A percentile compares a stretch with the other conserved stretches of the same genome.
Evolutionary conservation across 2,888 invertebrate genomes (phyloP).

Genomic region (Pocota personata): DNA sequence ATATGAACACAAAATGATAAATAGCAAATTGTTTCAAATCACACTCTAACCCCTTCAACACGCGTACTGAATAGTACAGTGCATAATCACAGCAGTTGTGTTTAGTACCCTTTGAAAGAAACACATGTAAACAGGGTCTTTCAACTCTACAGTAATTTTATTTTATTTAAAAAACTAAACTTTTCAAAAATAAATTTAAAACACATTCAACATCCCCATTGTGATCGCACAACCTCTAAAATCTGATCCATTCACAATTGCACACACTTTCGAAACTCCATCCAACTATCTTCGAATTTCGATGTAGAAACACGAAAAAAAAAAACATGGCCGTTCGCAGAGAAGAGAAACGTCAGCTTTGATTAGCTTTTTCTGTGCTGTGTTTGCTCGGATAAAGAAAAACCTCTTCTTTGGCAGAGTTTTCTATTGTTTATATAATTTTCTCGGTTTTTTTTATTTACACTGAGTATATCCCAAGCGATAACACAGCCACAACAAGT

Average conservation of each 20-base stretch:
- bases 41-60: too few species aligned
- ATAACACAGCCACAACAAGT: slow-evolving; percentile 11
- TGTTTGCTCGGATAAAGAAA: slow-evolving; percentile 60
- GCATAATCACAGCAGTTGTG: too few species aligned
- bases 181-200: not conserved
- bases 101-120: too few species aligned
- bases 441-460: slow-evolving; percentile 49
- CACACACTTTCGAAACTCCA: slow-evolving; percentile 31
- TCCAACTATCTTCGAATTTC: slow-evolving; percentile 54
- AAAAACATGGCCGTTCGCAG: slow-evolving; percentile 63
- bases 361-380: slow-evolving; percentile 65
- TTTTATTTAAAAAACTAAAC: too few species aligned
- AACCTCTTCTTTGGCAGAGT: slow-evolving; percentile 43
- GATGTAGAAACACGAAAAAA: slow-evolving; percentile 29
- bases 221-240: not conserved
- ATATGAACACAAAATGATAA: too few species aligned
- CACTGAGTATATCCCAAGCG: slow-evolving; percentile 9
- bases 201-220: not conserved
- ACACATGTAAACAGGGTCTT: too few species aligned
- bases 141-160: too few species aligned
- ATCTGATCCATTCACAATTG: slow-evolving; percentile 34
- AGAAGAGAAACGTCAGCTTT: slow-evolving; percentile 71
- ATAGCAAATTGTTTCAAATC: too few species aligned
- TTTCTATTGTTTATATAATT: slow-evolving; percentile 71
- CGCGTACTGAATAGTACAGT: too few species aligned